Evolutionary conservation across 2,888 invertebrate genomes (phyloP), one percentile per base, ranked within the genome.

Genomic region (Apamea crenata): DNA sequence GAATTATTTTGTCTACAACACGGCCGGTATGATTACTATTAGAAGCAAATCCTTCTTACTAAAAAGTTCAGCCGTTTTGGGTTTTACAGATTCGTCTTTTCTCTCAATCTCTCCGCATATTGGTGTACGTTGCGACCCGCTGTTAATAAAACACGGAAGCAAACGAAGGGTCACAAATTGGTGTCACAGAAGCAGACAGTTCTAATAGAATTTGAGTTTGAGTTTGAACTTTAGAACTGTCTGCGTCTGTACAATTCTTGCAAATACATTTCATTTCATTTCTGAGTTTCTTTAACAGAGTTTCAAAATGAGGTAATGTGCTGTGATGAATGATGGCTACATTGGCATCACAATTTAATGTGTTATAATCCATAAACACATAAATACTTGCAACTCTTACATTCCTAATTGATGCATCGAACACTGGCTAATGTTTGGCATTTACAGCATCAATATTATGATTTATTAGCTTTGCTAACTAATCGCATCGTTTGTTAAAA

Each of bases 341-440:
- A 7, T 50, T 36, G n/a, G 40, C 18, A 44, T 66, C 18, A n/a
- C n/a, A 67, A 67, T 10, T 67, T 40, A n/a, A 18, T 67, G 1
- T 40, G 10, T n/a, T 40, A 25, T 10, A 16, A 67, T 66, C 8
- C 16, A 40, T 10, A 44, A n/a, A 12, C 1, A 21, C 12, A 40
- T 44, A 6, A 56, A 75, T 25, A 74, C 16, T 44, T 25, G 10
- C 21, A 70, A n/a, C 18, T n/a, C n/a, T 16, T 21, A 36, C 21
- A 36, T 21, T 75, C 47, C 2, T 21, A 12, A 65, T 65, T 65
- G 25, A 78, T 78, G 78, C 40, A 78, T 53, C 36, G 59, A 47
- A 2, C 36, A 32, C 14, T 76, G 29, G 25, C 40, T 3, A 32
- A 47, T 40, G 32, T n/a, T 47, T 50, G 29, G 3, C 8, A 53